phyloP scores from a whole-genome alignment of 1,140 invertebrate genomes.

The Drosophila arawakana region DNA sequence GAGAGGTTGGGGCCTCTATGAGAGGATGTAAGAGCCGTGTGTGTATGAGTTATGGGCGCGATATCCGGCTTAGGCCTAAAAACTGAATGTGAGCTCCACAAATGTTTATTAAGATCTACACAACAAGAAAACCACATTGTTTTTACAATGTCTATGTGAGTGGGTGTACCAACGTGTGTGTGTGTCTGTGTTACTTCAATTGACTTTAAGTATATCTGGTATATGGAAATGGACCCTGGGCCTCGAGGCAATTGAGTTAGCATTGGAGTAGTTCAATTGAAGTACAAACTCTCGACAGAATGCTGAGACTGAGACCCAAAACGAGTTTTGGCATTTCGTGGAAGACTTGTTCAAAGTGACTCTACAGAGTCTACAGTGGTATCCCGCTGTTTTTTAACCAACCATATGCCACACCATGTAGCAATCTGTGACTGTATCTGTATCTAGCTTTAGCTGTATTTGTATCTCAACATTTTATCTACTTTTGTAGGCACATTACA shows the following conservation, averaged over 20 bases:
- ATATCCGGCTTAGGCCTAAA: constrained; percentile 63
- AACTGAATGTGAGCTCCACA: constrained; percentile 53
- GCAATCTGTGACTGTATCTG: constrained; percentile 48
- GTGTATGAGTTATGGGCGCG: constrained; percentile 53
- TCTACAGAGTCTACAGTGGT: constrained; percentile 20
- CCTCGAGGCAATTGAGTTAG: constrained; percentile 73
- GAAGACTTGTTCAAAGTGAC: constrained; percentile 52
- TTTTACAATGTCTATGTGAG: constrained; percentile 3
- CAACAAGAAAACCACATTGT: constrained; percentile 32
- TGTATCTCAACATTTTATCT: constrained; percentile 30
- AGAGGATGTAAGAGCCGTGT: constrained; percentile 51
- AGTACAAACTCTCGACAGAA: constrained; percentile 51
- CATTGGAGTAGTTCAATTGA: constrained; percentile 79
- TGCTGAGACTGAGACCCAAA: constrained; percentile 76
- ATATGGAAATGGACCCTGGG: constrained; percentile 67
- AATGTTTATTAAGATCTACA: constrained; percentile 65
- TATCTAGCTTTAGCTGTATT: constrained; percentile 5
- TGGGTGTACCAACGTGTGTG: constrained; percentile 12
- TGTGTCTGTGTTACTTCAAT: constrained; percentile 49
- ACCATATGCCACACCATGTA: constrained; percentile 23
- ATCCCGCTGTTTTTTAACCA: constrained; percentile 36
- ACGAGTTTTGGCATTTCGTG: constrained; percentile 73
- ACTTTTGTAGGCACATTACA: constrained; percentile 28
- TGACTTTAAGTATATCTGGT: constrained; percentile 48
- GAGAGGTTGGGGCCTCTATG: not conserved